These are phyloP conservation scores for Oscheius sp. DNA, from an alignment of 2,888 invertebrate genomes.

Conservation along the genomic window DNA sequence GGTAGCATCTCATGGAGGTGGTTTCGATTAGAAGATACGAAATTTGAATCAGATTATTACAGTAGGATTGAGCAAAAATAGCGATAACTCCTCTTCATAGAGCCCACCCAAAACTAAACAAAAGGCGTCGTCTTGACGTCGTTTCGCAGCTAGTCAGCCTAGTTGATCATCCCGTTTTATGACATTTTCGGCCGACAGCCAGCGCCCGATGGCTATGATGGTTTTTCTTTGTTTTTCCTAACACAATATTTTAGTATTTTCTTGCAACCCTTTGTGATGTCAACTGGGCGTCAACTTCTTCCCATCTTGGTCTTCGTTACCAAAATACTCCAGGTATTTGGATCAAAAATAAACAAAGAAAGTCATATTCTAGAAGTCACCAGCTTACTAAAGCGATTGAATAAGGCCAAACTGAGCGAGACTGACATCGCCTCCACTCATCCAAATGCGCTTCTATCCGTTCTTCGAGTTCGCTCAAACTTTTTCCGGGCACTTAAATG, in stretches of 20 bases:
- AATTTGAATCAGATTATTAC: too few relatives aligned
- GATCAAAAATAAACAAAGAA: neutral
- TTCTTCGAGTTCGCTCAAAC: conserved; percentile 3
- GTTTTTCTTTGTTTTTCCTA: neutral
- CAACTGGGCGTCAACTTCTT: neutral
- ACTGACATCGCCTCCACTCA: conserved; percentile 15
- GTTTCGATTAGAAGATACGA: too few relatives aligned
- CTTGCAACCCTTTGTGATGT: conserved; percentile 27
- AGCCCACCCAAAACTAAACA: too few relatives aligned
- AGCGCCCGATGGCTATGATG: neutral
- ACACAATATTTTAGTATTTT: conserved; percentile 25
- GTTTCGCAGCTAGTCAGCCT: neutral
- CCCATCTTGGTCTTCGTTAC: conserved; percentile 23
- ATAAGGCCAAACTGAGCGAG: neutral
- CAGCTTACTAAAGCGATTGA: neutral
- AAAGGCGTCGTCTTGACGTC: too few relatives aligned
- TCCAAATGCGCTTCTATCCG: conserved; percentile 24
- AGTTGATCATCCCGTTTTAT: neutral
- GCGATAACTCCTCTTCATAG: too few relatives aligned
- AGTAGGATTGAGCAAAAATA: too few relatives aligned
- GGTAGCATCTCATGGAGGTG: too few relatives aligned
- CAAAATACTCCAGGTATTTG: conserved; percentile 15
- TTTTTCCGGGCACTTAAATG: neutral
- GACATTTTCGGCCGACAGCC: neutral
- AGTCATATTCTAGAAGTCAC: conserved; percentile 7